These are phyloP conservation scores for Prenolepis imparis DNA, from an alignment of 2,888 invertebrate genomes.

Conservation along the genomic window DNA sequence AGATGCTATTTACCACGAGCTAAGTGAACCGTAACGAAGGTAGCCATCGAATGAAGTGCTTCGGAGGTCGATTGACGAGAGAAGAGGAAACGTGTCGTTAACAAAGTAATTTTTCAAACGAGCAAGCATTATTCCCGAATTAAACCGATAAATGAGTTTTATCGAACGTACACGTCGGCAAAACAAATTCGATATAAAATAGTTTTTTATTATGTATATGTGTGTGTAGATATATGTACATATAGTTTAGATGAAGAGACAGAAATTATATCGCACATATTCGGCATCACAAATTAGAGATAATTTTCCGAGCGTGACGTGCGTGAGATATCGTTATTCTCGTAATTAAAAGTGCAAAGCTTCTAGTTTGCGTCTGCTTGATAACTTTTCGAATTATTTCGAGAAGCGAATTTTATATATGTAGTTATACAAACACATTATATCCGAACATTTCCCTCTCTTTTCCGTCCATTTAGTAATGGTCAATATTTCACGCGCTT, in stretches of 20 bases:
- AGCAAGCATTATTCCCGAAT: conserved; percentile 48
- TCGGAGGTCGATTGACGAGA: conserved; percentile 34
- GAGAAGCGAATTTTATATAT: conserved; percentile 44
- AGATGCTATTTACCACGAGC: conserved; percentile 48
- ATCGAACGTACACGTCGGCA: conserved; percentile 32
- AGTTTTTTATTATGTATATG: background rate
- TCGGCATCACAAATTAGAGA: conserved; percentile 49
- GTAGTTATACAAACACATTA: conserved; percentile 10
- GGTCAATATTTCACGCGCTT: conserved; percentile 10
- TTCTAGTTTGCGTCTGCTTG: conserved; percentile 33
- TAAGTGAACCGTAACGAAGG: conserved; percentile 52
- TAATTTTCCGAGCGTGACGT: conserved; percentile 48
- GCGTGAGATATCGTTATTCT: conserved; percentile 54
- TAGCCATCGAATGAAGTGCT: conserved; percentile 46
- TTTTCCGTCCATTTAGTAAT: background rate
- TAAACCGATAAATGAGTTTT: conserved; percentile 40
- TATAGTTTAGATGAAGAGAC: background rate
- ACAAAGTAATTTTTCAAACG: conserved; percentile 58
- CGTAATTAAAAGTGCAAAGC: conserved; percentile 64
- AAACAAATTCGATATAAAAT: conserved; percentile 44
- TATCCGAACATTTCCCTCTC: conserved; percentile 15
- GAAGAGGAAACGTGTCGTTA: conserved; percentile 44
- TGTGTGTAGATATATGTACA: too few species aligned
- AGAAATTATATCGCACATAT: conserved; percentile 36
- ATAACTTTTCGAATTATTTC: conserved; percentile 60